Evolutionary conservation across 2,113 vertebrate genomes (phyloP).

Genomic region (Megaceryle torquata): DNA sequence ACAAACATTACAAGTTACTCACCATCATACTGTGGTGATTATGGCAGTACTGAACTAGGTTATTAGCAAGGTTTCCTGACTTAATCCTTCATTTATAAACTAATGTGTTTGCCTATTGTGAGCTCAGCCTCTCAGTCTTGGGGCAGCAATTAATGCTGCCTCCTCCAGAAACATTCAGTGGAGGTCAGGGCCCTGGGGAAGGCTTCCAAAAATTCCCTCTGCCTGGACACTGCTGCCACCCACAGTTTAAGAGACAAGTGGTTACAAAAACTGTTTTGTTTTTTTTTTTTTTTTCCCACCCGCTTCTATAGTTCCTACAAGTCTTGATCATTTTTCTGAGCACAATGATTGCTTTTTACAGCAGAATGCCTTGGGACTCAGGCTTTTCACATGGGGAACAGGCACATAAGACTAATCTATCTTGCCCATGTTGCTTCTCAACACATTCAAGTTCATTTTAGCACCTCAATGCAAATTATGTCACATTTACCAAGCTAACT

Average conservation of each 20-base stretch:
- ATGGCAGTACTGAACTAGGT: constrained; percentile 12
- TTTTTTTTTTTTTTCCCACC: neutral
- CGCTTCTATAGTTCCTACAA: neutral
- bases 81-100: constrained; percentile 53
- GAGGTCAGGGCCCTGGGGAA: neutral
- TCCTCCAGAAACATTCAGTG: constrained; percentile 13
- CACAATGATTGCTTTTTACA: neutral
- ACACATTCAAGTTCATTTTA: accelerated
- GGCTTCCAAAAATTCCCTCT: constrained; percentile 9
- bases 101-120: neutral
- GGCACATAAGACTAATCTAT: neutral
- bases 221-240: constrained; percentile 37
- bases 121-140: neutral
- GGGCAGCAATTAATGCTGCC: constrained; percentile 21
- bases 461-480: neutral
- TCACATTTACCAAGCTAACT: neutral
- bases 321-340: neutral
- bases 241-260: constrained; percentile 14
- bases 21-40: constrained; percentile 24
- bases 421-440: neutral
- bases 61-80: constrained; percentile 35
- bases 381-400: neutral
- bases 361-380: neutral
- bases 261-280: neutral
- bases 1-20: constrained; percentile 38